Conservation (phyloP, 2,888 invertebrate genomes). For the Eupithecia exiguata region DNA sequence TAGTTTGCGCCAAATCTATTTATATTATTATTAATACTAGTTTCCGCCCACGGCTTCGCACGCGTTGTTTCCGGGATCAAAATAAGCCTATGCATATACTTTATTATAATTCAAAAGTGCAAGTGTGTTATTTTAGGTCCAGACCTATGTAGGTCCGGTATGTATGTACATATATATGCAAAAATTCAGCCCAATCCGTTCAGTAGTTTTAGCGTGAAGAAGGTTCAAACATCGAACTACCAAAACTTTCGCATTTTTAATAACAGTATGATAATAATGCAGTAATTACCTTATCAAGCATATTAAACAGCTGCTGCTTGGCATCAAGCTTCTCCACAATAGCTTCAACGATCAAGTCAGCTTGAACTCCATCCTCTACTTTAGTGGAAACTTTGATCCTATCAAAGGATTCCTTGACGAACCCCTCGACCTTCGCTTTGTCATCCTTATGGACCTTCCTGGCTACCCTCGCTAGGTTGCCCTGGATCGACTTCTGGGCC, state of each 20-base stretch:
- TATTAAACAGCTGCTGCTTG: conserved; percentile 90
- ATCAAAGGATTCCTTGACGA: conserved; percentile 84
- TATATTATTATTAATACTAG: too few species aligned
- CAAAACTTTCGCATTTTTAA: background rate
- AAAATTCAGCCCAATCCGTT: background rate
- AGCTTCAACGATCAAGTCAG: conserved; percentile 93
- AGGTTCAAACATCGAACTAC: background rate
- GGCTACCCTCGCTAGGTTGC: conserved; percentile 89
- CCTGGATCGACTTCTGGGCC: conserved; percentile 87
- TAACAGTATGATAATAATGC: background rate
- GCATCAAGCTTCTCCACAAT: conserved; percentile 92
- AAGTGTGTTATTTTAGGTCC: too few species aligned
- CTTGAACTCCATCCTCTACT: conserved; percentile 84
- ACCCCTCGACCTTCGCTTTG: conserved; percentile 86
- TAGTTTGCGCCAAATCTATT: too few species aligned
- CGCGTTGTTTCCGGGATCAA: too few species aligned
- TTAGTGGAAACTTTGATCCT: conserved; percentile 84
- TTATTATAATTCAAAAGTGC: too few species aligned
- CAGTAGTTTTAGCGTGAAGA: background rate
- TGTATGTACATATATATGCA: background rate
- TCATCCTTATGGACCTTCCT: conserved; percentile 90
- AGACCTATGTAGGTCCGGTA: too few species aligned
- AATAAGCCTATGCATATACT: too few species aligned
- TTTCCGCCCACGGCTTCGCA: too few species aligned
- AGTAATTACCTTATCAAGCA: conserved; percentile 85